Evolutionary conservation across 2,113 vertebrate genomes (phyloP).

Genomic region (Sardina pilchardus): DNA sequence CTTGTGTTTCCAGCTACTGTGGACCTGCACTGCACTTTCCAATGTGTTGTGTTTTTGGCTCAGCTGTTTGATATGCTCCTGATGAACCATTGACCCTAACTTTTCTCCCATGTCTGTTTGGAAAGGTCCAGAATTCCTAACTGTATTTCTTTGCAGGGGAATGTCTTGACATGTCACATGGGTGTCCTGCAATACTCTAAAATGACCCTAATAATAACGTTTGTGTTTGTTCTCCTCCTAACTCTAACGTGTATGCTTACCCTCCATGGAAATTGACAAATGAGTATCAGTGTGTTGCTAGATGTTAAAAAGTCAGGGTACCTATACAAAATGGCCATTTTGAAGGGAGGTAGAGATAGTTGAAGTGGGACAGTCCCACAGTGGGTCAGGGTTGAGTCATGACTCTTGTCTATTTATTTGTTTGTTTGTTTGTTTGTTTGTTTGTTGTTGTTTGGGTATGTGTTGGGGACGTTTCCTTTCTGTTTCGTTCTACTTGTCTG

Average conservation of each 20-base stretch:
- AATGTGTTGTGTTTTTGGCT: not conserved
- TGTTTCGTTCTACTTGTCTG: slow-evolving; percentile 40
- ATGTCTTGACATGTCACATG: not conserved
- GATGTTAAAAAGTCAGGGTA: not conserved
- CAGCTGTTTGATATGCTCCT: not conserved
- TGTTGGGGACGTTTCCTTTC: slow-evolving; percentile 42
- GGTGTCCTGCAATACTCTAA: not conserved
- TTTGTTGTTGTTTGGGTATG: slow-evolving; percentile 63
- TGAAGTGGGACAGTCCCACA: not conserved
- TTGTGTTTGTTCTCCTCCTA: not conserved
- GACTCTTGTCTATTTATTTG: slow-evolving; percentile 69
- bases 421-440: slow-evolving; percentile 68
- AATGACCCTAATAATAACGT: not conserved
- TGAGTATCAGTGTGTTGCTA: not conserved
- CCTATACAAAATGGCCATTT: not conserved
- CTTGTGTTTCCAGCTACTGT: not conserved
- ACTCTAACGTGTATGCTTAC: not conserved
- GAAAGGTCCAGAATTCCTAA: not conserved
- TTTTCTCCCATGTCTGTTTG: not conserved
- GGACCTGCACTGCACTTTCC: not conserved
- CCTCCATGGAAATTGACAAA: not conserved
- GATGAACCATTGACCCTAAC: not conserved
- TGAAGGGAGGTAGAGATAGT: not conserved
- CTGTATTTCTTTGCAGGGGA: not conserved
- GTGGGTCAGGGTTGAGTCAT: slow-evolving; percentile 68